These are phyloP conservation scores for Pyrrhosoma nymphula DNA, from an alignment of 2,888 invertebrate species.

Conservation along the genomic window DNA sequence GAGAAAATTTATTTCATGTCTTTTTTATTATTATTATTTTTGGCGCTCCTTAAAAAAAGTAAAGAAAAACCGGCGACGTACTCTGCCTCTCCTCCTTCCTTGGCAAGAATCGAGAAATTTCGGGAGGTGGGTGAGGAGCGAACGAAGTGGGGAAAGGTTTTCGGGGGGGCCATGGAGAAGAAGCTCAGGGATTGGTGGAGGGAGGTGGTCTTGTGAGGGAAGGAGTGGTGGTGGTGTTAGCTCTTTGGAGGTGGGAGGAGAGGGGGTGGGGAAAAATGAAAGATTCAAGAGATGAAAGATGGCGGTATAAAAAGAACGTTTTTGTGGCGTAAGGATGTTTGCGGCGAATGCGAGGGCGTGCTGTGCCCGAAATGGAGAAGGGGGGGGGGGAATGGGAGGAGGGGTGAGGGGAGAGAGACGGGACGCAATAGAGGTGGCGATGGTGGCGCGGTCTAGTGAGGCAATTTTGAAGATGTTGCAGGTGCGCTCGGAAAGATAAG, in stretches of 20 bases:
- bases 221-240: neutral
- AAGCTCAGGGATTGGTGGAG: neutral
- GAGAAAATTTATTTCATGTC: neutral
- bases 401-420: no score
- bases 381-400: neutral
- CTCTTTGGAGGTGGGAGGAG: neutral
- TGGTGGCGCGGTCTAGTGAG: neutral
- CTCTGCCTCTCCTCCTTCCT: neutral
- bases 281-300: constrained; percentile 35
- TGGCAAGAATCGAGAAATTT: constrained; percentile 46
- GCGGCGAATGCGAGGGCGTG: neutral
- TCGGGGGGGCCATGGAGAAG: neutral
- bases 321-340: constrained; percentile 43
- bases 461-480: neutral
- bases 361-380: neutral
- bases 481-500: neutral
- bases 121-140: neutral
- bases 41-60: constrained; percentile 6
- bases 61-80: neutral
- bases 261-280: constrained; percentile 6
- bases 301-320: constrained; percentile 22
- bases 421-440: no score
- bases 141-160: neutral
- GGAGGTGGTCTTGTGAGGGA: neutral
- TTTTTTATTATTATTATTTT: neutral